phyloP scores from a whole-genome alignment of 2,888 invertebrate species.

The Diarsia rubi region DNA sequence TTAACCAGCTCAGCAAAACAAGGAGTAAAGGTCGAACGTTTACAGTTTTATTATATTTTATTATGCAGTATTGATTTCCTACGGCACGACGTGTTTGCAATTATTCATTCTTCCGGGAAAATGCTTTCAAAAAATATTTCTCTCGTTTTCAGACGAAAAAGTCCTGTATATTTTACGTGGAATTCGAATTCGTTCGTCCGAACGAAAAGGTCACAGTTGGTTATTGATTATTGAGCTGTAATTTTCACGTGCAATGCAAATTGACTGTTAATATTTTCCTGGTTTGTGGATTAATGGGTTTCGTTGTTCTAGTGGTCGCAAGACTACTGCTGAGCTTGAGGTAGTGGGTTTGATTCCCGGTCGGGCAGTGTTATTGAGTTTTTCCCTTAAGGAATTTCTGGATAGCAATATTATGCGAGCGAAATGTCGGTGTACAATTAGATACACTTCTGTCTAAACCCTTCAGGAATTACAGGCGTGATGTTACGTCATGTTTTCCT shows the following conservation, averaged over 20 bases:
- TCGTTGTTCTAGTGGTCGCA: background rate
- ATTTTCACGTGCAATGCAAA: slow-evolving; percentile 12
- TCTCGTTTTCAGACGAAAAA: background rate
- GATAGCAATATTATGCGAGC: too few relatives aligned
- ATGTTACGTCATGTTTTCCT: too few relatives aligned
- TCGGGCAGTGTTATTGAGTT: too few relatives aligned
- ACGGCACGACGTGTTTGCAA: slow-evolving; percentile 31
- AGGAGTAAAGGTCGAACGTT: background rate
- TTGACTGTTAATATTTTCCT: background rate
- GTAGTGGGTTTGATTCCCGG: too few relatives aligned
- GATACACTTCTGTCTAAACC: too few relatives aligned
- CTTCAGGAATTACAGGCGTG: too few relatives aligned
- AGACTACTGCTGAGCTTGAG: too few relatives aligned
- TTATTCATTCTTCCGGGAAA: background rate
- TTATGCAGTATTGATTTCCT: slow-evolving; percentile 37
- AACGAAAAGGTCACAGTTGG: background rate
- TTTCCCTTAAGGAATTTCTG: too few relatives aligned
- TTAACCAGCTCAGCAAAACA: background rate
- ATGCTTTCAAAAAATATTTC: background rate
- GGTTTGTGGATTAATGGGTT: too few relatives aligned
- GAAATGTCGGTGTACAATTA: too few relatives aligned
- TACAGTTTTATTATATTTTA: slow-evolving; percentile 10
- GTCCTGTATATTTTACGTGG: background rate
- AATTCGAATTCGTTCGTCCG: slow-evolving; percentile 3
- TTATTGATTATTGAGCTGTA: slow-evolving; percentile 4